Conservation (phyloP, 2,797 vertebrate genomes). For the Gastrophryne carolinensis region DNA sequence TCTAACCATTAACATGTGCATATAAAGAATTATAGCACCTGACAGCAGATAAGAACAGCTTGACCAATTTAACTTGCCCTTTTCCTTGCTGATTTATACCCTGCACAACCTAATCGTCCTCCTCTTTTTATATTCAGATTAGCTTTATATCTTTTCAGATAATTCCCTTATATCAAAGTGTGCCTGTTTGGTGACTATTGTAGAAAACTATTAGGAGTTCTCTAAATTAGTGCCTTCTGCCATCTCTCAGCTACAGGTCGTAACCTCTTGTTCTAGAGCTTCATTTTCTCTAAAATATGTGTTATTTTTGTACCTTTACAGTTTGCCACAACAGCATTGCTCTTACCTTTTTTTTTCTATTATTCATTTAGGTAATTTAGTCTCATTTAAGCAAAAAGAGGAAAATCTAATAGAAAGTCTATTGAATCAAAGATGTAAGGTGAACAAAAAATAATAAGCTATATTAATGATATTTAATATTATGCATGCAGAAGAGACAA, state of each 20-base stretch:
- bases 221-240: conserved; percentile 1
- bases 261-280: neutral
- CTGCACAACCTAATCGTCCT: neutral
- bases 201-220: conserved; percentile 1
- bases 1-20: conserved; percentile 5
- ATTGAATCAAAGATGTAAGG: neutral
- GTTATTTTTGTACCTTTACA: neutral
- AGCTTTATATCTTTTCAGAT: neutral
- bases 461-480: neutral
- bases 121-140: conserved; percentile 17
- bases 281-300: neutral
- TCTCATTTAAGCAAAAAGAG: neutral
- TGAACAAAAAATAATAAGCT: neutral
- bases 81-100: conserved; percentile 13
- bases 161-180: neutral
- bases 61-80: conserved; percentile 32
- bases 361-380: neutral
- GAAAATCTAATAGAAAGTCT: neutral
- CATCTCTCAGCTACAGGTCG: neutral
- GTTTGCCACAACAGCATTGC: neutral
- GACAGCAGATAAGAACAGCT: conserved; percentile 23
- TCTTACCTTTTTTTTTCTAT: neutral
- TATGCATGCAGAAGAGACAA: neutral
- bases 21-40: conserved; percentile 11
- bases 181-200: conserved; percentile 12